These are phyloP conservation scores for Odontocolon sp. DNA, from an alignment of 2,888 invertebrate species.

Conservation along the genomic window DNA sequence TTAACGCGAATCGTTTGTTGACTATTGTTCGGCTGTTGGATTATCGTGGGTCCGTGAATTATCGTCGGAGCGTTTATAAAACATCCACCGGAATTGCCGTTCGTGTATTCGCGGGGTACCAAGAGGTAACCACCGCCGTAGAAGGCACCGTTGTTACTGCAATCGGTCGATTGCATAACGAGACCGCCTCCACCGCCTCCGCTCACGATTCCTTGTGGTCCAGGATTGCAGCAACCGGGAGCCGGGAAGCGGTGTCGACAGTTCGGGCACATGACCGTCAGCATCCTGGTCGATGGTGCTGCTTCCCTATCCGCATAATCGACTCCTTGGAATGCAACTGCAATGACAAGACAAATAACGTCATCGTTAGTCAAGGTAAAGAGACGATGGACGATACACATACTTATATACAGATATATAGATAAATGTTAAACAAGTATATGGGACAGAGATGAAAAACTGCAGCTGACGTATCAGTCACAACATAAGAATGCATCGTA, in stretches of 20 bases:
- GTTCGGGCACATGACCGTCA: conserved; percentile 86
- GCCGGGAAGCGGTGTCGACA: conserved; percentile 86
- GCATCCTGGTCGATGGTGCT: conserved; percentile 65
- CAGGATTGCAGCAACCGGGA: conserved; percentile 73
- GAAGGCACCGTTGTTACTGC: conserved; percentile 58
- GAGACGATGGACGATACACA: neutral
- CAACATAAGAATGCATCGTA: conserved; percentile 23
- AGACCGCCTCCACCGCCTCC: neutral
- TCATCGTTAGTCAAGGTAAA: neutral
- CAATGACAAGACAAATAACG: conserved; percentile 6
- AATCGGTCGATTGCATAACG: conserved; percentile 6
- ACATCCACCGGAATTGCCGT: conserved; percentile 66
- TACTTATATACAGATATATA: too few relatives aligned
- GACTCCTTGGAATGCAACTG: conserved; percentile 43
- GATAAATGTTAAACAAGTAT: too few relatives aligned
- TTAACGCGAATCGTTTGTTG: neutral
- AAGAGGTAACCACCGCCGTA: conserved; percentile 64
- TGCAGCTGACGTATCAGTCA: conserved; percentile 1
- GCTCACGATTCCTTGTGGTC: conserved; percentile 29
- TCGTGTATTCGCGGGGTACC: conserved; percentile 69
- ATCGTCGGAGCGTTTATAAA: conserved; percentile 74
- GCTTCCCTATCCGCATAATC: conserved; percentile 48
- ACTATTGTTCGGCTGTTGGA: conserved; percentile 60
- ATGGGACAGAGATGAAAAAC: neutral
- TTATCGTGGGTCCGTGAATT: conserved; percentile 69